These are phyloP conservation scores for Drosophila maculinotata DNA, from an alignment of 2,888 invertebrate species.

Conservation along the genomic window DNA sequence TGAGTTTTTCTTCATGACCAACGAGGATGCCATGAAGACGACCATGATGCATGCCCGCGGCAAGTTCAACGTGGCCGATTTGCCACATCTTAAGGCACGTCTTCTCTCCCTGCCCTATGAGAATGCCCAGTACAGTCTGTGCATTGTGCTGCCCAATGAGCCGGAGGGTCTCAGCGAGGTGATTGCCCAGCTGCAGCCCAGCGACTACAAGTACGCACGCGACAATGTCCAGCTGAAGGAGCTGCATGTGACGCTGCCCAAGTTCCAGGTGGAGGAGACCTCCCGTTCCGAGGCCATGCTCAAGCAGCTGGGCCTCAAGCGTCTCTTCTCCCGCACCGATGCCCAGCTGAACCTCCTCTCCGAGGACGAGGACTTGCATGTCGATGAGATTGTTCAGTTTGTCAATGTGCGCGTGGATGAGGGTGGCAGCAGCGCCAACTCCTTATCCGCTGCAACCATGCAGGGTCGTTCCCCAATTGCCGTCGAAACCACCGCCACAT, in stretches of 20 bases:
- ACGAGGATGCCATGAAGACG: conserved; percentile 87
- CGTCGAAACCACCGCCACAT: conserved; percentile 9
- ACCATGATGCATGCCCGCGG: conserved; percentile 90
- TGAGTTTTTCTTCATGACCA: conserved; percentile 88
- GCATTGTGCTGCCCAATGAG: conserved; percentile 87
- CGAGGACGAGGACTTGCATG: conserved; percentile 87
- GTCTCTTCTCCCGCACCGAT: conserved; percentile 87
- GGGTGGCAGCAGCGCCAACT: conserved; percentile 85
- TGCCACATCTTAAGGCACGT: conserved; percentile 88
- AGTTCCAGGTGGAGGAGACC: conserved; percentile 88
- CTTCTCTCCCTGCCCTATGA: conserved; percentile 91
- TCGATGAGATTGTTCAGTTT: conserved; percentile 89
- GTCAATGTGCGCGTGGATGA: conserved; percentile 88
- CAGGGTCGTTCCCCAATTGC: conserved; percentile 59
- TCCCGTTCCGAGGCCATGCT: conserved; percentile 88
- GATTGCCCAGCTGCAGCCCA: conserved; percentile 86
- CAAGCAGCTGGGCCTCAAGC: conserved; percentile 87
- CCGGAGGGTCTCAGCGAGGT: conserved; percentile 87
- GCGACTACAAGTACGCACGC: conserved; percentile 73
- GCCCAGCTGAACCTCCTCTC: conserved; percentile 88
- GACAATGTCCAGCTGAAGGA: conserved; percentile 70
- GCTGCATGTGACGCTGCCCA: conserved; percentile 87
- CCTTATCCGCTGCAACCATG: conserved; percentile 83
- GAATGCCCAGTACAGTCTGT: conserved; percentile 87
- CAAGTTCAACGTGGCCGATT: conserved; percentile 87